Percentiles rank a stretch among this genome's conserved stretches.
phyloP scores from a whole-genome alignment of 2,113 vertebrate genomes.

The Pedetes capensis region DNA sequence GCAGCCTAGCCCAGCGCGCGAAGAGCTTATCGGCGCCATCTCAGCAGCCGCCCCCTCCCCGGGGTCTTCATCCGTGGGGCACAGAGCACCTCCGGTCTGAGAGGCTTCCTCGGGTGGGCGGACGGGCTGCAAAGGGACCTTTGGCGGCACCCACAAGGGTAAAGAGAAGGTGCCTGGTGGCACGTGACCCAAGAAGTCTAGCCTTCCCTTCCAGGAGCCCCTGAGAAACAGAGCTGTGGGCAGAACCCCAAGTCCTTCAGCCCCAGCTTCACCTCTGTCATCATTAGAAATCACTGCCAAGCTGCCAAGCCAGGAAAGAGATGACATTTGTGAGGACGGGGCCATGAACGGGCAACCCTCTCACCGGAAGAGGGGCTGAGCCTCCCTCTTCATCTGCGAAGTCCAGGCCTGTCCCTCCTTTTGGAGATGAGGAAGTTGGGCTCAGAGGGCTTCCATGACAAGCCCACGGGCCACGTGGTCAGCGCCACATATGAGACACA shows the following conservation, averaged over 20 bases:
- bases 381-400: fast-evolving
- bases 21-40: slow-evolving; percentile 46
- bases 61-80: background rate
- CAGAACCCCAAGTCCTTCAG: background rate
- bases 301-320: background rate
- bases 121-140: background rate
- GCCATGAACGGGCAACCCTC: fast-evolving
- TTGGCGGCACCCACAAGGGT: background rate
- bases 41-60: slow-evolving; percentile 34
- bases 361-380: background rate
- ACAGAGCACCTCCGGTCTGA: background rate
- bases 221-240: background rate
- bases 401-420: fast-evolving
- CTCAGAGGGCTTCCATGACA: background rate
- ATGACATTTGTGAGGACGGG: fast-evolving
- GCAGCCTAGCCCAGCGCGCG: background rate
- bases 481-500: background rate
- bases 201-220: background rate
- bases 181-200: background rate
- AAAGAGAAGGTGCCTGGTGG: background rate
- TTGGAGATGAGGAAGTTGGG: background rate
- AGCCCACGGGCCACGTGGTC: fast-evolving
- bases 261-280: background rate
- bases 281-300: background rate
- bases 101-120: slow-evolving; percentile 56